A percentile compares a stretch with the other conserved stretches of the same genome.
Evolutionary conservation across 1,140 invertebrate species (phyloP).

Genomic region (Orchesella cincta): DNA sequence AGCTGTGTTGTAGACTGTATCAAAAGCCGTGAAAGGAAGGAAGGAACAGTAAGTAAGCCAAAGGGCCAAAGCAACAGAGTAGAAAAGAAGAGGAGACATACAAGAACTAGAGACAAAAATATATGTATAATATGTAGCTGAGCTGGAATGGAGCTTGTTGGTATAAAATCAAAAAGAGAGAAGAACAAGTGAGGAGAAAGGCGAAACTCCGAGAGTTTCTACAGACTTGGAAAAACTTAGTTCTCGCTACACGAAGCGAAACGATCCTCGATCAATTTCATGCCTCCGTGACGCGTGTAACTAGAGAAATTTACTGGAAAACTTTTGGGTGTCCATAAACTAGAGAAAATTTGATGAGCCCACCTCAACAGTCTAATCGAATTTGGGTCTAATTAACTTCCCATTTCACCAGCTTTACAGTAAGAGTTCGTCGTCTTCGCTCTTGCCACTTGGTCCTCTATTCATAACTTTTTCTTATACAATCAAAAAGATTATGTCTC

Average conservation of each 20-base stretch:
- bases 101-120: too few species aligned
- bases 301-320: slow-evolving; percentile 49
- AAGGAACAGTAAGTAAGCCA: too few species aligned
- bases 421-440: background rate
- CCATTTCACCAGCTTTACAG: slow-evolving; percentile 25
- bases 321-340: slow-evolving; percentile 46
- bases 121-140: too few species aligned
- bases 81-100: too few species aligned
- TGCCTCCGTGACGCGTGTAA: slow-evolving; percentile 42
- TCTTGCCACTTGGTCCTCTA: background rate
- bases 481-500: too few species aligned
- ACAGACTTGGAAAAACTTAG: slow-evolving; percentile 24
- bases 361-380: slow-evolving; percentile 46
- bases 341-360: slow-evolving; percentile 42
- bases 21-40: too few species aligned
- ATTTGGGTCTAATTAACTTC: slow-evolving; percentile 50
- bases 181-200: slow-evolving; percentile 3
- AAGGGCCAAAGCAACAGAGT: too few species aligned
- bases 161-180: slow-evolving; percentile 1
- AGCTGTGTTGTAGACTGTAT: too few species aligned
- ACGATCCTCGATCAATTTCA: slow-evolving; percentile 49
- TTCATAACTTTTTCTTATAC: too few species aligned
- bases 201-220: slow-evolving; percentile 17
- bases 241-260: slow-evolving; percentile 34
- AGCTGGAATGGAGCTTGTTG: background rate